These are phyloP conservation scores for Litocranius walleri DNA, from an alignment of 2,113 vertebrate species.

Conservation along the genomic window DNA sequence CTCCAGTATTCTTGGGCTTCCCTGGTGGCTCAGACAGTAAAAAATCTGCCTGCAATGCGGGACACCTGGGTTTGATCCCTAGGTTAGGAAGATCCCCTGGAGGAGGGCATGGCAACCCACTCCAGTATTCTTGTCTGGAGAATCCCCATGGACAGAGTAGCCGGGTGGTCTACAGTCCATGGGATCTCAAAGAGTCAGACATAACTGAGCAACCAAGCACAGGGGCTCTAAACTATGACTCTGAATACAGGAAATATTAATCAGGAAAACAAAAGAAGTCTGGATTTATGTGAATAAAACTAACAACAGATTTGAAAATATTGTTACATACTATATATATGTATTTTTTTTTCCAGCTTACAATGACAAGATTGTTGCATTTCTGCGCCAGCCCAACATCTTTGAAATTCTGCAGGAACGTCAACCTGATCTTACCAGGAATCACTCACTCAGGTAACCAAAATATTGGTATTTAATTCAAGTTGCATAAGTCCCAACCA, in stretches of 20 bases:
- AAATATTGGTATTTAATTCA: not conserved
- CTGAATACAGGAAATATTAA: not conserved
- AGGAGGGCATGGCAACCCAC: not conserved
- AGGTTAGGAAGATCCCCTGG: not conserved
- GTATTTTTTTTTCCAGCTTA: constrained; percentile 84
- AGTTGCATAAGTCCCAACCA: not conserved
- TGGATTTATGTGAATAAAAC: not conserved
- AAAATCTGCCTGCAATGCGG: not conserved
- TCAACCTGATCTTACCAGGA: constrained; percentile 95
- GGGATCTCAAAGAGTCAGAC: not conserved
- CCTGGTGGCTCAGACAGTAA: not conserved
- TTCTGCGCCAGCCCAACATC: constrained; percentile 97
- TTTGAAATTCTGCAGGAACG: constrained; percentile 98
- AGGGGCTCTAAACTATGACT: not conserved
- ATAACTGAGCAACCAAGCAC: not conserved
- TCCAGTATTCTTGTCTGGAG: not conserved
- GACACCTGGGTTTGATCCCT: not conserved
- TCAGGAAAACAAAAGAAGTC: not conserved
- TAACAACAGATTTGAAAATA: not conserved
- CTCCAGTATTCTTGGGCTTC: not conserved
- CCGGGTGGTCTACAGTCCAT: not conserved
- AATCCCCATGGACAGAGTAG: not conserved
- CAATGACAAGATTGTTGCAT: constrained; percentile 99
- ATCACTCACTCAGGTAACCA: constrained; percentile 94
- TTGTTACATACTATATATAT: not conserved